These are phyloP conservation scores for Episyrphus balteatus DNA, from an alignment of 1,140 invertebrate genomes.

Conservation along the genomic window DNA sequence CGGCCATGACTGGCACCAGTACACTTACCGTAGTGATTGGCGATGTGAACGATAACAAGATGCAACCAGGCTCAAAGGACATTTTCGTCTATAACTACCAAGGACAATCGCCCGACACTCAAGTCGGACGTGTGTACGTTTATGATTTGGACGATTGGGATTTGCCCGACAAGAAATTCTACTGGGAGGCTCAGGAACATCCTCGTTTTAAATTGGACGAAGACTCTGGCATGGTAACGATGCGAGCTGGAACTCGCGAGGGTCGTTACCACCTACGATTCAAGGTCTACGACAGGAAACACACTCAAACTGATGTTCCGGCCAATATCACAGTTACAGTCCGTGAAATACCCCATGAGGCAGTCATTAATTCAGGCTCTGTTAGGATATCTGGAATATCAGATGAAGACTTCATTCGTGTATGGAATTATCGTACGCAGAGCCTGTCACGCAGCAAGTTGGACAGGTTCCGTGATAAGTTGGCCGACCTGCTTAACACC, in stretches of 20 bases:
- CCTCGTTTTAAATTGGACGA: slow-evolving; percentile 78
- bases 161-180: slow-evolving; percentile 92
- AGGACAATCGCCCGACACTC: slow-evolving; percentile 81
- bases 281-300: slow-evolving; percentile 87
- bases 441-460: slow-evolving; percentile 74
- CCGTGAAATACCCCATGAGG: slow-evolving; percentile 88
- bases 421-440: slow-evolving; percentile 84
- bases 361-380: slow-evolving; percentile 90
- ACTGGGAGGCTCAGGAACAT: slow-evolving; percentile 75
- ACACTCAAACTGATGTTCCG: slow-evolving; percentile 81
- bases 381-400: slow-evolving; percentile 87
- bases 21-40: slow-evolving; percentile 92
- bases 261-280: slow-evolving; percentile 78
- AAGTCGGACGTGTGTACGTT: slow-evolving; percentile 91
- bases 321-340: slow-evolving; percentile 90
- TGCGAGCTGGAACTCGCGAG: slow-evolving; percentile 81
- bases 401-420: slow-evolving; percentile 90
- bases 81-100: slow-evolving; percentile 96
- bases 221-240: slow-evolving; percentile 89
- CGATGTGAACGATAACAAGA: slow-evolving; percentile 94
- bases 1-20: slow-evolving; percentile 86
- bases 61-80: slow-evolving; percentile 91
- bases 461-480: slow-evolving; percentile 77
- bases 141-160: slow-evolving; percentile 97
- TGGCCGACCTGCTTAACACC: slow-evolving; percentile 72